Percentiles rank a stretch among this genome's conserved stretches.
phyloP scores from a whole-genome alignment of 2,888 invertebrate genomes.

The Cancer borealis region DNA sequence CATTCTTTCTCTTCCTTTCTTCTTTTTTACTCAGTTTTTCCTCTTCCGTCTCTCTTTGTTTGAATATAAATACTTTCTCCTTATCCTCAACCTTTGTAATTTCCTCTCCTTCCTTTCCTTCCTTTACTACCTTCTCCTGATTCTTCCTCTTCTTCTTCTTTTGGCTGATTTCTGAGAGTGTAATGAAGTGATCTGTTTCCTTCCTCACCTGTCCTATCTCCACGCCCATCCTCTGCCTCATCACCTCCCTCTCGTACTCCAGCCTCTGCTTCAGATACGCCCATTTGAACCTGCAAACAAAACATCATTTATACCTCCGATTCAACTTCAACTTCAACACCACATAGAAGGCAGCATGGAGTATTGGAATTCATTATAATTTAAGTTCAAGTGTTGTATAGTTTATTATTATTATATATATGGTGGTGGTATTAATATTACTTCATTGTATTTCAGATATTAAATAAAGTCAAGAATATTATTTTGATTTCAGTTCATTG shows the following conservation, averaged over 20 bases:
- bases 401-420: too few species aligned
- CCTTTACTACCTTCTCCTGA: slow-evolving; percentile 1
- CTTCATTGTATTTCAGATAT: background rate
- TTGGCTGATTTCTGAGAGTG: slow-evolving; percentile 51
- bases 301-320: too few species aligned
- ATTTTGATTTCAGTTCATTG: too few species aligned
- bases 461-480: too few species aligned
- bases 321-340: too few species aligned
- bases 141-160: slow-evolving; percentile 63
- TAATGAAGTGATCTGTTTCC: slow-evolving; percentile 70
- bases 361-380: too few species aligned
- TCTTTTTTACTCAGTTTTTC: slow-evolving; percentile 57
- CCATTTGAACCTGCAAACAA: slow-evolving; percentile 66
- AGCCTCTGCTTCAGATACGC: slow-evolving; percentile 68
- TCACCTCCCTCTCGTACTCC: slow-evolving; percentile 70
- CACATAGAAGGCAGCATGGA: too few species aligned
- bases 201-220: slow-evolving; percentile 71
- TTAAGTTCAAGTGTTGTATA: too few species aligned
- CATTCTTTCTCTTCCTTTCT: slow-evolving; percentile 68
- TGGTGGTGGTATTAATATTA: too few species aligned
- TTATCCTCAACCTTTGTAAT: background rate
- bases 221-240: slow-evolving; percentile 67
- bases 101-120: background rate
- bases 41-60: slow-evolving; percentile 65
- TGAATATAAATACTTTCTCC: slow-evolving; percentile 61